phyloP scores from a whole-genome alignment of 2,113 vertebrate genomes.

The Chamaea fasciata region DNA sequence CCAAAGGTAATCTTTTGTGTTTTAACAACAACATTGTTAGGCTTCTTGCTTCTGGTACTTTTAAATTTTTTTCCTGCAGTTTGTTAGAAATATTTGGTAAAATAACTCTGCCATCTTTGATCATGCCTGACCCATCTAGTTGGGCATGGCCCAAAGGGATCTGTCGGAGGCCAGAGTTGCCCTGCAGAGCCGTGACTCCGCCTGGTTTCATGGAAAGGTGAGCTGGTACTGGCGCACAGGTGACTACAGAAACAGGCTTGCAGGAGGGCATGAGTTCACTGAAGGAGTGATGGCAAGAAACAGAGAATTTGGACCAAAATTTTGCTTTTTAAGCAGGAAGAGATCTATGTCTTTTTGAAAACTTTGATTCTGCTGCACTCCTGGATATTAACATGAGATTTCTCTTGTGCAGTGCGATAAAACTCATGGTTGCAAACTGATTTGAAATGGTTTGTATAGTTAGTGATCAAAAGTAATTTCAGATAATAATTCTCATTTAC shows the following conservation, averaged over 20 bases:
- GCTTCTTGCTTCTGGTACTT: not conserved
- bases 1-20: not conserved
- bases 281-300: not conserved
- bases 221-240: not conserved
- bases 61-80: not conserved
- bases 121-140: not conserved
- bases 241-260: not conserved
- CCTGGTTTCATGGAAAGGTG: not conserved
- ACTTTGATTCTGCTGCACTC: not conserved
- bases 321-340: not conserved
- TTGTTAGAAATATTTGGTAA: not conserved
- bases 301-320: not conserved
- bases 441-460: not conserved
- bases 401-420: not conserved
- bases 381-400: not conserved
- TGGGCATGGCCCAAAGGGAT: not conserved
- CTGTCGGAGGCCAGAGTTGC: not conserved
- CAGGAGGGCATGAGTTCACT: not conserved
- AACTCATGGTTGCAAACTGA: not conserved
- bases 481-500: not conserved
- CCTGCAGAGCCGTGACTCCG: rapidly evolving
- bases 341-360: not conserved
- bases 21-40: not conserved
- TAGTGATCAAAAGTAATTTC: not conserved
- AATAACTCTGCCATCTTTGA: not conserved